These are phyloP conservation scores for Salticus scenicus DNA, from an alignment of 2,888 invertebrate species.

Conservation along the genomic window DNA sequence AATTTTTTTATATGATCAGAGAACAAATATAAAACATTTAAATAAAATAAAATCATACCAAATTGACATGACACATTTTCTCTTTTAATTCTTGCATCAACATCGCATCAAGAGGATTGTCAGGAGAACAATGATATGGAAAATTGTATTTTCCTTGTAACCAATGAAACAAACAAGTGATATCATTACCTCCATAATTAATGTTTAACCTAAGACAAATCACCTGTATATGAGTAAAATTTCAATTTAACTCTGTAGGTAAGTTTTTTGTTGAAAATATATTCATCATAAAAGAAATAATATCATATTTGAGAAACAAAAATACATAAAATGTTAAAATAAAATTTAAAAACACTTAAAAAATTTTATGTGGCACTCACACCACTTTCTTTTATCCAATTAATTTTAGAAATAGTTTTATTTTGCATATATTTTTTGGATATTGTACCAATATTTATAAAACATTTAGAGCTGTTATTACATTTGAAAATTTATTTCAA, in stretches of 20 bases:
- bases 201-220: conserved; percentile 77
- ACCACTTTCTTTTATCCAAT: no score
- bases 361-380: no score
- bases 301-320: not conserved
- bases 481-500: no score
- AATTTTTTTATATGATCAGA: no score
- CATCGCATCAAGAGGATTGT: conserved; percentile 83
- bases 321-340: not conserved
- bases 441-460: no score
- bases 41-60: conserved; percentile 78
- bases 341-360: no score
- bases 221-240: not conserved
- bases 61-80: conserved; percentile 91
- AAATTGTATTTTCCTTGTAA: conserved; percentile 91
- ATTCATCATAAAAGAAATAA: not conserved
- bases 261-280: not conserved
- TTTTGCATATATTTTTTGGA: no score
- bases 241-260: no score
- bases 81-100: conserved; percentile 90
- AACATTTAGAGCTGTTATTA: no score
- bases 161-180: conserved; percentile 92
- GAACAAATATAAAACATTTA: no score
- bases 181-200: conserved; percentile 93
- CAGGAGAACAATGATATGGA: conserved; percentile 85
- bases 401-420: no score